A percentile compares a stretch with the other conserved stretches of the same genome.
phyloP scores from a whole-genome alignment of 1,140 invertebrate species.

The Zaprionus kolodkinae region DNA sequence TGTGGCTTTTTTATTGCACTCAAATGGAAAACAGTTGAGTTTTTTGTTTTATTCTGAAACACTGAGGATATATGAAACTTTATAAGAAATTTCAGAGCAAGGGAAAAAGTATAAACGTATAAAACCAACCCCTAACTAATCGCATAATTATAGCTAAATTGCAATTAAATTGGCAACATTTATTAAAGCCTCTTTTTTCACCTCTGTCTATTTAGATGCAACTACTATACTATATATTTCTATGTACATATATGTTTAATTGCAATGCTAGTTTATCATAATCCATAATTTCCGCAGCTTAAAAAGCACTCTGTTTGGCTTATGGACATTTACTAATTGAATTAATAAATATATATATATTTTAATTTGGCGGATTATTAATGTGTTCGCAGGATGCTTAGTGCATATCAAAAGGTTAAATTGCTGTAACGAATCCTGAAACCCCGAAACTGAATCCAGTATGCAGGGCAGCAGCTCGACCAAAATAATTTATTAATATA shows the following conservation, averaged over 20 bases:
- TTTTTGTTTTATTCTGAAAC: background rate
- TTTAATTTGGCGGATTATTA: constrained; percentile 56
- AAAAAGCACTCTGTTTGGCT: constrained; percentile 33
- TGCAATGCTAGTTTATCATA: constrained; percentile 27
- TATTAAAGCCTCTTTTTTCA: constrained; percentile 18
- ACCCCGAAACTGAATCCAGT: constrained; percentile 1
- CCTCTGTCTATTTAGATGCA: background rate
- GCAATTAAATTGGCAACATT: background rate
- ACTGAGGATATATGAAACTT: background rate
- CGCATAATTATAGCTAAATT: background rate
- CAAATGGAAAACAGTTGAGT: background rate
- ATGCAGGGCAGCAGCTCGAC: constrained; percentile 9
- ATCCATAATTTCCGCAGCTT: constrained; percentile 54
- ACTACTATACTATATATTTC: background rate
- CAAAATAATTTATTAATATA: constrained; percentile 73
- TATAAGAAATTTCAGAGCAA: background rate
- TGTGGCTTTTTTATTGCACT: background rate
- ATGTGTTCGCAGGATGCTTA: constrained; percentile 33
- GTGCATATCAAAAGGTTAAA: constrained; percentile 65
- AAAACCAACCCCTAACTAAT: background rate
- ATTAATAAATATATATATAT: constrained; percentile 58
- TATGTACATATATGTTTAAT: background rate
- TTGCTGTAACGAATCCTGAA: background rate
- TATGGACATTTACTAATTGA: constrained; percentile 58
- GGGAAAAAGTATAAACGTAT: background rate